phyloP scores from a whole-genome alignment of 2,888 invertebrate genomes.

The Folsomia manolachei region DNA sequence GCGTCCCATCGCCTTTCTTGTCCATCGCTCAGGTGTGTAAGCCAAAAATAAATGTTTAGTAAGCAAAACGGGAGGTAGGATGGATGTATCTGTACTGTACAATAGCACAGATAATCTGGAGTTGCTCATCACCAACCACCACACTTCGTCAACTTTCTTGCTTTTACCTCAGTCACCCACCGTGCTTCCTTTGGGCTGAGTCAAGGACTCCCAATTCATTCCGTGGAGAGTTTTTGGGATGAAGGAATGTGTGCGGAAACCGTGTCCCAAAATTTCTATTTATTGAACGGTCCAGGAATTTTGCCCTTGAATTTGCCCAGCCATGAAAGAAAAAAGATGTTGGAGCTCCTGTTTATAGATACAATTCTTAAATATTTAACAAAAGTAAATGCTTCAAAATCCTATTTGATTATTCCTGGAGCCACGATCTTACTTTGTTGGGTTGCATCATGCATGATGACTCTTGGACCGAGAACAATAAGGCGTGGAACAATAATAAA shows the following conservation, averaged over 20 bases:
- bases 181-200: slow-evolving; percentile 15
- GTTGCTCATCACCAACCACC: slow-evolving; percentile 16
- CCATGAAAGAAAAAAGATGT: not conserved
- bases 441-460: not conserved
- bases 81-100: too few relatives aligned
- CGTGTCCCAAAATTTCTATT: slow-evolving; percentile 1
- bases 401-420: not conserved
- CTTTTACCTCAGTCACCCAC: slow-evolving; percentile 20
- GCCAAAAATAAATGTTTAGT: not conserved
- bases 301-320: not conserved
- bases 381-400: not conserved
- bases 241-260: not conserved
- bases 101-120: slow-evolving; percentile 12
- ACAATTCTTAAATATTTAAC: too few relatives aligned
- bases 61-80: too few relatives aligned
- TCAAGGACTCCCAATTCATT: slow-evolving; percentile 12
- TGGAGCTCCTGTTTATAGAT: too few relatives aligned
- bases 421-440: not conserved
- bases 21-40: slow-evolving; percentile 19
- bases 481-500: not conserved
- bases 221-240: not conserved
- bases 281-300: slow-evolving; percentile 4
- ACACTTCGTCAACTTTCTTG: slow-evolving; percentile 20
- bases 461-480: not conserved
- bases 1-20: slow-evolving; percentile 22